Percentiles rank a stretch among this genome's conserved stretches.
Evolutionary conservation across 1,140 invertebrate species (phyloP).

Genomic region (Pararge aegeria): DNA sequence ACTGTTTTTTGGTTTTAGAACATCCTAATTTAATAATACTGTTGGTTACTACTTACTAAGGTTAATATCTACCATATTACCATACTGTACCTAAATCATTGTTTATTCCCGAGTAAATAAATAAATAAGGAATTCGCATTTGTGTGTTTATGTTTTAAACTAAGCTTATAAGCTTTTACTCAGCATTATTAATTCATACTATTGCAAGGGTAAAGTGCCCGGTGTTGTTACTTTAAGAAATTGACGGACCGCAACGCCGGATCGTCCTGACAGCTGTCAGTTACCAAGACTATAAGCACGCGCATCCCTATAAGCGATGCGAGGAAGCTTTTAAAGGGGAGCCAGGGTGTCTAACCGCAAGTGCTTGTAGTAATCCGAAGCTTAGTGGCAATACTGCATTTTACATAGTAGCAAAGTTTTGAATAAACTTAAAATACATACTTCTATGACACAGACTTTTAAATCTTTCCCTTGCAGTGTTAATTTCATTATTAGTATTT

Average conservation of each 20-base stretch:
- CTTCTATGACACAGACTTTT: no score
- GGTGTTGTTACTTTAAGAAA: constrained; percentile 12
- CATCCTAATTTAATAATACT: no score
- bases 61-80: no score
- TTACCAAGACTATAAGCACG: constrained; percentile 22
- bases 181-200: neutral
- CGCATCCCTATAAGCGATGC: neutral
- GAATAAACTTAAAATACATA: no score
- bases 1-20: no score
- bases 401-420: neutral
- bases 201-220: neutral
- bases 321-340: constrained; percentile 17
- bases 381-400: neutral
- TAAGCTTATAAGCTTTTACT: neutral
- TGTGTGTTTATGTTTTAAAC: neutral
- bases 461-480: no score
- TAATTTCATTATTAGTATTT: no score
- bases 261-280: constrained; percentile 33
- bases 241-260: constrained; percentile 19
- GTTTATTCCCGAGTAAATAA: no score
- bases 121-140: no score
- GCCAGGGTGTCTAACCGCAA: constrained; percentile 16
- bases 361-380: neutral
- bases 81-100: no score
- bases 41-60: no score